Base-by-base conservation (phyloP, 2,113 vertebrate species). In the Myotis yumanensis region DNA sequence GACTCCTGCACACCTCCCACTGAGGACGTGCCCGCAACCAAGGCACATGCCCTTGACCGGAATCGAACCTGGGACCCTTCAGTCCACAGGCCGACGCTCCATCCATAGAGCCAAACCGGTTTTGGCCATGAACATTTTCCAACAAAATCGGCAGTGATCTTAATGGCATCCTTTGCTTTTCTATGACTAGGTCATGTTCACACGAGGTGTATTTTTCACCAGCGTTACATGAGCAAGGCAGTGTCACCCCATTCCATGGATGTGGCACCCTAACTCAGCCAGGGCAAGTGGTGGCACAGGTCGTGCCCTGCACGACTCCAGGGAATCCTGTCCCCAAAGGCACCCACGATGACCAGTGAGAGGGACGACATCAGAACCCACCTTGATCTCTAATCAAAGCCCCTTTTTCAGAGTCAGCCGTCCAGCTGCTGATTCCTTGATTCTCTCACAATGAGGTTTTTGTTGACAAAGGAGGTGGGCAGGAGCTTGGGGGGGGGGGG, bases 221-320 rank as follows among this genome's bases (percentile, higher is more conserved):
- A 23, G 48, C 4, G 14, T n/a, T 35, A 7, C 30, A 4, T 25
- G 66, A 20, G 12, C 43, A 15, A 66, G 14, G 25, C 11, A 69
- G 71, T 90, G 28, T 20, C 7, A 3, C 22, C 48, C 18, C 20
- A 40, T 51, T 51, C 30, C 48, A 52, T 15, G 15, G 28, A 30
- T 51, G 17, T 66, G 23, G 43, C 62, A 48, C 11, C 32, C 2
- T 20, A 17, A 66, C n/a, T 28, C 37, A 59, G 66, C 43, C 9
- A 10, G 0, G 6, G 7, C 9, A 4, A 3, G 10, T 0, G 0
- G 25, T 30, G 23, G 20, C 12, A 12, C 1, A 54, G 2, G 40
- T 1, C 46, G 5, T 18, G 32, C 20, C n/a, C 40, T 17, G 48
- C 16, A 0, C 4, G 3, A 20, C 25, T 11, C 30, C 52, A 66